Percentiles rank a stretch among this genome's conserved stretches.
phyloP scores from a whole-genome alignment of 23 tunicate genomes.

The Ciona savignyi region DNA sequence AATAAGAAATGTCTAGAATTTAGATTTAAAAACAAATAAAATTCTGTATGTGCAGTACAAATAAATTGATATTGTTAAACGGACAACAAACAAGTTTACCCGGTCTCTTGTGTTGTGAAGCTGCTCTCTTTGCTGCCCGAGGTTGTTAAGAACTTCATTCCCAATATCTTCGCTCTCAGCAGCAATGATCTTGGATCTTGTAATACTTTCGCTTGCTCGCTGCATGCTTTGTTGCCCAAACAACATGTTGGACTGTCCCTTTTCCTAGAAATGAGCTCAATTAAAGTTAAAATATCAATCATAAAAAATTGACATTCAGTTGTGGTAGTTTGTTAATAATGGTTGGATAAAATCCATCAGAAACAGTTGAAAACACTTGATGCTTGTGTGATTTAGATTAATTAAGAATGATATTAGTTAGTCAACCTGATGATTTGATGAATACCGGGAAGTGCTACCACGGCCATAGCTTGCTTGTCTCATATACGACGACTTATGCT shows the following conservation, averaged over 20 bases:
- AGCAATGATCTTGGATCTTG: slow-evolving; percentile 13
- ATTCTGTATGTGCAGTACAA: too few species aligned
- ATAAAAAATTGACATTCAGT: too few species aligned
- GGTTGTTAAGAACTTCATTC: slow-evolving; percentile 13
- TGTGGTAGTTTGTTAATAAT: too few species aligned
- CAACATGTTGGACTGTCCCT: slow-evolving; percentile 14
- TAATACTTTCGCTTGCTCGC: slow-evolving; percentile 26
- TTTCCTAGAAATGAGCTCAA: too few species aligned
- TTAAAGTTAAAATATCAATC: too few species aligned
- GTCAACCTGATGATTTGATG: not conserved
- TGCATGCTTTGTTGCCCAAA: slow-evolving; percentile 23
- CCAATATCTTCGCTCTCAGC: slow-evolving; percentile 38
- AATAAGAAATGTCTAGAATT: not conserved
- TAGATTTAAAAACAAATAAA: not conserved
- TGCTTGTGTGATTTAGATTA: too few species aligned
- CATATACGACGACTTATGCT: not conserved
- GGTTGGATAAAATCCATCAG: too few species aligned
- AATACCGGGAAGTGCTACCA: slow-evolving; percentile 14
- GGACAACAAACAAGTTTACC: not conserved
- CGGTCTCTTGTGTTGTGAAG: slow-evolving; percentile 25
- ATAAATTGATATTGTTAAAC: not conserved
- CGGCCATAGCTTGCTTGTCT: slow-evolving; percentile 19
- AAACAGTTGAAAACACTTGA: too few species aligned
- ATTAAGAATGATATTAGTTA: too few species aligned
- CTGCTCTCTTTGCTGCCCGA: slow-evolving; percentile 28